Evolutionary conservation across 2,888 invertebrate genomes (phyloP), one percentile per base, ranked within the genome.

Genomic region (Pollenia labialis): DNA sequence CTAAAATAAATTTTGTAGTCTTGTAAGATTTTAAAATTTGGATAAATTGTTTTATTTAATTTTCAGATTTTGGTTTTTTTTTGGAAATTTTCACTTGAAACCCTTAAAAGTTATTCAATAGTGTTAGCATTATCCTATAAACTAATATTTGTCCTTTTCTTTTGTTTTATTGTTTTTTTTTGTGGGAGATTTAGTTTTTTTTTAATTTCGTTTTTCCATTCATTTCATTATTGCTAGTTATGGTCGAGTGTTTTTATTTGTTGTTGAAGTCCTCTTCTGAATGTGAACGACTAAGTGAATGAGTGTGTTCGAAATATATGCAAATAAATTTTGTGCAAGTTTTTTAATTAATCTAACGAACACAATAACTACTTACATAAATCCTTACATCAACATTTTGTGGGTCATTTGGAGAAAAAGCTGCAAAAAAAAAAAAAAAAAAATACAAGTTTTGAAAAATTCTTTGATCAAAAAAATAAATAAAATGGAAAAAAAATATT

Each of bases 271-370:
- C 56, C 64, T 64, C 32, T 62, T 81, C 54, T 66, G 40, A 2
- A 60, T 62, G 32, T 56, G 52, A 62, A n/a, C 42, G 56, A 74
- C 6, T 75, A 42, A 60, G 23, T 71, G 56, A 64, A 16, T 66
- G 68, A 16, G 9, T 79, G 79, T 76, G 72, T 82, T 85, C 56
- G 69, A 77, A 77, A 76, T 76, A 56, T 84, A 87, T 87, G 87
- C 81, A 87, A 87, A 87, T 84, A 79, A 66, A 77, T 74, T 81
- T 69, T 77, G 62, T 74, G 82, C 66, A 87, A 84, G 84, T 87
- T 87, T 84, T 87, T 87, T 87, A 87, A 87, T 87, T 87, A 87
- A 87, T 81, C 81, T 87, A 84, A 84, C 84, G 77, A 77, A 72
- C 77, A 76, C 84, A 84, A 72, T 71, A 74, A 69, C 77, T 77